These are phyloP conservation scores for Chrysogorgia sp. DNA, from an alignment of 92 coral and sea anemone genomes.

Conservation along the genomic window DNA sequence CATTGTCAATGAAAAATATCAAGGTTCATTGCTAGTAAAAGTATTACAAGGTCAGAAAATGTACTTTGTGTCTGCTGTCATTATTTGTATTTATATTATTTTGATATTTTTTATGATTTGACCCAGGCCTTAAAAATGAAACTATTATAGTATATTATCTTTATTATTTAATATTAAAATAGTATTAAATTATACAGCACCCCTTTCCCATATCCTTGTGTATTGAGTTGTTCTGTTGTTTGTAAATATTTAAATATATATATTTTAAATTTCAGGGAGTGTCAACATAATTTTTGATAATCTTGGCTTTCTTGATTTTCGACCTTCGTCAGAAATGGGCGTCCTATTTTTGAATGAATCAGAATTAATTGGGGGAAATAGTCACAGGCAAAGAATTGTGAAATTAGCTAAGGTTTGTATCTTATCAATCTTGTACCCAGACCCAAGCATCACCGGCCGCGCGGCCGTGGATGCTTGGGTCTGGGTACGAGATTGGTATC, in stretches of 20 bases:
- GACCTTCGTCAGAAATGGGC: slow-evolving; percentile 78
- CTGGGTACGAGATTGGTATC: too few species aligned
- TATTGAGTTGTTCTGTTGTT: neutral
- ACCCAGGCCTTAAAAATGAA: neutral
- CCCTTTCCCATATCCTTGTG: neutral
- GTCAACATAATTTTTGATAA: slow-evolving; percentile 79
- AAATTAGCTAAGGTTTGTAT: slow-evolving; percentile 82
- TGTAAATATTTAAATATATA: neutral
- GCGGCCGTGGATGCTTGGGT: too few species aligned
- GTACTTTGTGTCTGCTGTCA: slow-evolving; percentile 56
- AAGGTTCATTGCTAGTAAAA: slow-evolving; percentile 75
- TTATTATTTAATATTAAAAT: neutral
- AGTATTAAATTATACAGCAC: neutral
- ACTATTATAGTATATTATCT: neutral
- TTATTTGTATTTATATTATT: slow-evolving; percentile 23
- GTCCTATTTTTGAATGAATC: slow-evolving; percentile 82
- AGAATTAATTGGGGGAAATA: slow-evolving; percentile 72
- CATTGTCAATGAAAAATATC: slow-evolving; percentile 84
- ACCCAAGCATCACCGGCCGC: too few species aligned
- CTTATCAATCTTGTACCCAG: too few species aligned
- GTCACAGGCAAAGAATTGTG: slow-evolving; percentile 69
- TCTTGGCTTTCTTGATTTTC: slow-evolving; percentile 85
- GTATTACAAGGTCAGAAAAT: slow-evolving; percentile 74
- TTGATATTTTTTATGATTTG: neutral
- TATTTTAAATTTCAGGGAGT: slow-evolving; percentile 23